These are phyloP conservation scores for Alosa sapidissima DNA, from an alignment of 2,797 vertebrate genomes.

Conservation along the genomic window DNA sequence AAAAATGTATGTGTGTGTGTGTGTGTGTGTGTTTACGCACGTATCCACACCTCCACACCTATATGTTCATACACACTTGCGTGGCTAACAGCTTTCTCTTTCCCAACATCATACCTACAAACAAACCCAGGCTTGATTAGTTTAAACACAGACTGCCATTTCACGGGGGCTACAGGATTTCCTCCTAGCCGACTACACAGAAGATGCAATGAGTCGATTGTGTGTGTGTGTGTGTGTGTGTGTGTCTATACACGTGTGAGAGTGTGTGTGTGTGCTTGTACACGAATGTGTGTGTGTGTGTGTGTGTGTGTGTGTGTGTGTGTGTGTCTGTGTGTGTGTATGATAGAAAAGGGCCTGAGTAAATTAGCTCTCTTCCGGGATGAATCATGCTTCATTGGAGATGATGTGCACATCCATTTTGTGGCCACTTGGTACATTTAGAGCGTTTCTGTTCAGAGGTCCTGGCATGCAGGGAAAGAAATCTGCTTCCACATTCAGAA, in stretches of 20 bases:
- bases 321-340: conserved; percentile 24
- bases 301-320: conserved; percentile 22
- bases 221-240: neutral
- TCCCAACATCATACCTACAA: neutral
- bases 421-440: conserved; percentile 50
- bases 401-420: conserved; percentile 15
- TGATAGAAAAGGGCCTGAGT: neutral
- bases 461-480: neutral
- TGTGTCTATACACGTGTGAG: neutral
- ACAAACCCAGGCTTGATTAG: neutral
- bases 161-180: neutral
- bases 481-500: neutral
- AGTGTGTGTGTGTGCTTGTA: neutral
- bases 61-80: neutral
- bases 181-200: neutral
- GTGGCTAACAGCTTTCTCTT: neutral
- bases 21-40: neutral
- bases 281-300: conserved; percentile 10
- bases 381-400: neutral
- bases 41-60: neutral
- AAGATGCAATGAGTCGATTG: neutral
- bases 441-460: neutral
- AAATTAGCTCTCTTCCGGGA: neutral
- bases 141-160: neutral
- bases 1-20: neutral